phyloP scores from a whole-genome alignment of 1,140 invertebrate genomes.

The Microplitis demolitor region DNA sequence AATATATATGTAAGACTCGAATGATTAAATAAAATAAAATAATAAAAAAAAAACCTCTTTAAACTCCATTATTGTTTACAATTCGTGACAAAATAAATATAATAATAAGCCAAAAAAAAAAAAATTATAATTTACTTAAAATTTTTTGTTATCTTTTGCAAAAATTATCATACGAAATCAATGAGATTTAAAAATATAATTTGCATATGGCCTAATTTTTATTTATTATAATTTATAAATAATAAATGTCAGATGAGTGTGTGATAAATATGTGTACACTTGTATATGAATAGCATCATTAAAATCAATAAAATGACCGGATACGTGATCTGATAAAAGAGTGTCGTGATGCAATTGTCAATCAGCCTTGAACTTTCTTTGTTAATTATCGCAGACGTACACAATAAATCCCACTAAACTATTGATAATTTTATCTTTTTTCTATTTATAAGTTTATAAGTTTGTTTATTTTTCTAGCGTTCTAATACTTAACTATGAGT shows the following conservation, averaged over 20 bases:
- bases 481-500: too few species aligned
- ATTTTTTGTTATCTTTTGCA: too few species aligned
- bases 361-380: conserved; percentile 34
- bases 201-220: conserved; percentile 8
- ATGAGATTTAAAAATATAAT: too few species aligned
- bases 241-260: background rate
- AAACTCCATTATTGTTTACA: too few species aligned
- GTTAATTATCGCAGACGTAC: background rate
- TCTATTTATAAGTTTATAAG: too few species aligned
- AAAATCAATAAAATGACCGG: conserved; percentile 31
- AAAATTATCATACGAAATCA: too few species aligned
- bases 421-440: background rate
- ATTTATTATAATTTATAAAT: conserved; percentile 19
- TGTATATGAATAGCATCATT: conserved; percentile 18
- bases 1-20: too few species aligned
- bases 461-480: too few species aligned
- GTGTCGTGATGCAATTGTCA: conserved; percentile 26
- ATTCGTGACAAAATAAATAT: too few species aligned
- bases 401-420: background rate
- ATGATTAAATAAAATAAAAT: too few species aligned
- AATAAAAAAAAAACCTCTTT: too few species aligned
- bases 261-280: background rate
- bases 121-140: too few species aligned
- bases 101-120: background rate
- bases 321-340: conserved; percentile 30